These are phyloP conservation scores for Boloria euphrosyne DNA, from an alignment of 2,888 invertebrate species.

Conservation along the genomic window DNA sequence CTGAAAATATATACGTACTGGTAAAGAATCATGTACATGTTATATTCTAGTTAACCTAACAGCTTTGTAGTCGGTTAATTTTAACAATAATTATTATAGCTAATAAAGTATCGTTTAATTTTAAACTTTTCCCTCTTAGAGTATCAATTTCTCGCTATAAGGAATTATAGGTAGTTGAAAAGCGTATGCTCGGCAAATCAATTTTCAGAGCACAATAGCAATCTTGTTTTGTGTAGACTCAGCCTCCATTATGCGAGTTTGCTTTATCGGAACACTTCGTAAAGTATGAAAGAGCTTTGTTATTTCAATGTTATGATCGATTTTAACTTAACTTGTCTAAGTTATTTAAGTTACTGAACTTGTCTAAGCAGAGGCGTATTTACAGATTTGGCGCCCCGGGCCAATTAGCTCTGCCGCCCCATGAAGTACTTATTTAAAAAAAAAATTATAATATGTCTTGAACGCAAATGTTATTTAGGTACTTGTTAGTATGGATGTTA, in stretches of 20 bases:
- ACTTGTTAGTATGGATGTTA: too few species aligned
- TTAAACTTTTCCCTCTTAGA: background rate
- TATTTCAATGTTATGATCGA: conserved; percentile 2
- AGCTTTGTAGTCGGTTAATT: too few species aligned
- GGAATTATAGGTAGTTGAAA: background rate
- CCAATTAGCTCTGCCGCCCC: too few species aligned
- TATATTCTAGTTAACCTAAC: too few species aligned
- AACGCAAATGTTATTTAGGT: too few species aligned
- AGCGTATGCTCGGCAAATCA: conserved; percentile 11
- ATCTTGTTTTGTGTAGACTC: conserved; percentile 2
- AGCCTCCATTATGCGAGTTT: background rate
- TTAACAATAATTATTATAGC: background rate
- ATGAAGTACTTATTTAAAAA: too few species aligned
- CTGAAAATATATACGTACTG: conserved; percentile 44
- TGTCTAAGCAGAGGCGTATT: too few species aligned
- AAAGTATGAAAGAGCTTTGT: background rate
- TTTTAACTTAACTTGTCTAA: background rate
- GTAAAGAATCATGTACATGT: too few species aligned
- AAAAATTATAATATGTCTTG: too few species aligned
- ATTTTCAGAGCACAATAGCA: conserved; percentile 14
- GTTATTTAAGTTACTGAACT: too few species aligned
- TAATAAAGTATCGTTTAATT: conserved; percentile 1
- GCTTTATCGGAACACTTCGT: background rate
- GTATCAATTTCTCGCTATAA: too few species aligned
- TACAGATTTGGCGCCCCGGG: too few species aligned